phyloP scores from a whole-genome alignment of 2,797 vertebrate genomes.

The Gambusia yucatana region DNA sequence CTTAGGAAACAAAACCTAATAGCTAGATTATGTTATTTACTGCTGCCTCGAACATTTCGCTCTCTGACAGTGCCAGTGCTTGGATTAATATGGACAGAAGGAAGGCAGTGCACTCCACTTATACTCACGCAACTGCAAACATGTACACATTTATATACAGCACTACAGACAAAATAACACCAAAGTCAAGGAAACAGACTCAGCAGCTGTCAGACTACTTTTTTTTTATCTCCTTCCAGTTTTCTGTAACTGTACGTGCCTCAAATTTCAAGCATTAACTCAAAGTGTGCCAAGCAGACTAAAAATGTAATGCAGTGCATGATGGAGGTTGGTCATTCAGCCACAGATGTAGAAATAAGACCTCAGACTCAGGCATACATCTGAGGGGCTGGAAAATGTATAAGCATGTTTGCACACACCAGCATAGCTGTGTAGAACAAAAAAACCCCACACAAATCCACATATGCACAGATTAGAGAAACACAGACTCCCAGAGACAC shows the following conservation, averaged over 20 bases:
- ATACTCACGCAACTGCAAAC: slow-evolving; percentile 7
- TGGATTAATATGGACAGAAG: slow-evolving; percentile 49
- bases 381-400: neutral
- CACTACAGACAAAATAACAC: slow-evolving; percentile 60
- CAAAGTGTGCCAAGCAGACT: slow-evolving; percentile 58
- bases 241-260: slow-evolving; percentile 73
- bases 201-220: slow-evolving; percentile 71
- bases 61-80: slow-evolving; percentile 37
- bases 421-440: neutral
- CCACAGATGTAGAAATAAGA: neutral
- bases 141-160: slow-evolving; percentile 50
- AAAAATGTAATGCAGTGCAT: slow-evolving; percentile 52
- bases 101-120: slow-evolving; percentile 28
- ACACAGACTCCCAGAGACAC: slow-evolving; percentile 44
- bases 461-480: slow-evolving; percentile 42
- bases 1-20: slow-evolving; percentile 67
- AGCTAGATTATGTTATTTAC: slow-evolving; percentile 75
- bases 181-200: slow-evolving; percentile 68
- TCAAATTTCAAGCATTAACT: slow-evolving; percentile 77
- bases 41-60: slow-evolving; percentile 48
- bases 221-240: slow-evolving; percentile 41
- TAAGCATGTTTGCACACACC: neutral
- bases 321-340: slow-evolving; percentile 17
- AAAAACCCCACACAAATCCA: slow-evolving; percentile 9
- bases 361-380: neutral